These are phyloP conservation scores for Papilio aristodemus DNA, from an alignment of 1,140 invertebrate genomes.

Conservation along the genomic window DNA sequence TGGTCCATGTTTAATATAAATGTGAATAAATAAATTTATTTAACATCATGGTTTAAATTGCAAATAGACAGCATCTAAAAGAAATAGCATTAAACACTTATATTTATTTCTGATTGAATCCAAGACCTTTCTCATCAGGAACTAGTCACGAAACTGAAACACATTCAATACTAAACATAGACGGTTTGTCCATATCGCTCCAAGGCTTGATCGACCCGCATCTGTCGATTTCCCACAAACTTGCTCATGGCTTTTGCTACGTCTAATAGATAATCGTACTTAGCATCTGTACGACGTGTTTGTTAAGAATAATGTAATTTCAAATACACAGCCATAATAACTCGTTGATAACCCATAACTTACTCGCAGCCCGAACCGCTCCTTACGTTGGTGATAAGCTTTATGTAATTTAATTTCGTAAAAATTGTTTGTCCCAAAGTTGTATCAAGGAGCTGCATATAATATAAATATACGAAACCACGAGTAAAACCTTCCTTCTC, in stretches of 20 bases:
- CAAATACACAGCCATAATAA: neutral
- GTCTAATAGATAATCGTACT: constrained; percentile 23
- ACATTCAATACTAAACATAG: neutral
- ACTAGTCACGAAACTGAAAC: neutral
- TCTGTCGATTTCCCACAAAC: constrained; percentile 11
- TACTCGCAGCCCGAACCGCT: too few species aligned
- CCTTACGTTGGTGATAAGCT: too few species aligned
- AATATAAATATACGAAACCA: neutral
- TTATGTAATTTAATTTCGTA: too few species aligned
- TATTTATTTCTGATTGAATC: neutral
- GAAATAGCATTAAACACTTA: too few species aligned
- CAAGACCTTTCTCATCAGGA: too few species aligned
- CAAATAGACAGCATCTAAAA: too few species aligned
- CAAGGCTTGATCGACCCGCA: constrained; percentile 6
- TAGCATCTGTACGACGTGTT: constrained; percentile 26
- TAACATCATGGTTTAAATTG: too few species aligned
- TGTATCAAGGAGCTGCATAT: too few species aligned
- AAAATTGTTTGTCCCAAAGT: too few species aligned
- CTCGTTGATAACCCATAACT: too few species aligned
- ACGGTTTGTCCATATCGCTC: neutral
- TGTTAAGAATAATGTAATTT: constrained; percentile 1
- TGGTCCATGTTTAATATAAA: too few species aligned
- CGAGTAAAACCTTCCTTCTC: neutral
- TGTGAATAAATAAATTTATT: too few species aligned
- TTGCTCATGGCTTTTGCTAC: constrained; percentile 14